These are phyloP conservation scores for Nemopilema nomurai DNA, from an alignment of 30 jellyfish, hydroid and myxozoan species.

Conservation along the genomic window DNA sequence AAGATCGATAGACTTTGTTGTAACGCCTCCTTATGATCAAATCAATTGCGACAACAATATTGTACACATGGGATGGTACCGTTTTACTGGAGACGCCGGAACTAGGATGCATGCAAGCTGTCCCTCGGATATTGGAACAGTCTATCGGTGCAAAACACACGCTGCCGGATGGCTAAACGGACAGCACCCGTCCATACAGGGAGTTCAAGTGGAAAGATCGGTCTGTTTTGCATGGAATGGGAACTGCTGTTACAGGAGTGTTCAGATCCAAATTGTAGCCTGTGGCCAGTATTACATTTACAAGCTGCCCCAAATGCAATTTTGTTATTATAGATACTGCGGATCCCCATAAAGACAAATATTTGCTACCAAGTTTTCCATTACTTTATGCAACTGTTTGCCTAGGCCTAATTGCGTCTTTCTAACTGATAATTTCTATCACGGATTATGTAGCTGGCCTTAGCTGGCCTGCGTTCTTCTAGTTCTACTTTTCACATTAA, in stretches of 20 bases:
- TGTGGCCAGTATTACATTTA: not conserved
- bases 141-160: not conserved
- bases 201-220: not conserved
- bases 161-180: constrained; percentile 17
- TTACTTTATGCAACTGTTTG: no score
- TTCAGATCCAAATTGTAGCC: not conserved
- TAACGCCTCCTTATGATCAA: not conserved
- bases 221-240: constrained; percentile 9
- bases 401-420: no score
- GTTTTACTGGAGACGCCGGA: constrained; percentile 2
- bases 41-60: not conserved
- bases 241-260: not conserved
- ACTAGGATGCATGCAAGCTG: not conserved
- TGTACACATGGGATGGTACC: not conserved
- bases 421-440: no score
- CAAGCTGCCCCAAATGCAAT: not conserved
- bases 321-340: not conserved
- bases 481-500: no score
- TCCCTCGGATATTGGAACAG: not conserved
- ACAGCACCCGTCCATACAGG: not conserved
- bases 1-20: not conserved
- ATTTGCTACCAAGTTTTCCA: no score
- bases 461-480: no score
- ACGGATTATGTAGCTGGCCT: no score
- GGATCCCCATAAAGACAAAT: no score